phyloP scores from a whole-genome alignment of 2,888 invertebrate species.

The Embidobia sp. region DNA sequence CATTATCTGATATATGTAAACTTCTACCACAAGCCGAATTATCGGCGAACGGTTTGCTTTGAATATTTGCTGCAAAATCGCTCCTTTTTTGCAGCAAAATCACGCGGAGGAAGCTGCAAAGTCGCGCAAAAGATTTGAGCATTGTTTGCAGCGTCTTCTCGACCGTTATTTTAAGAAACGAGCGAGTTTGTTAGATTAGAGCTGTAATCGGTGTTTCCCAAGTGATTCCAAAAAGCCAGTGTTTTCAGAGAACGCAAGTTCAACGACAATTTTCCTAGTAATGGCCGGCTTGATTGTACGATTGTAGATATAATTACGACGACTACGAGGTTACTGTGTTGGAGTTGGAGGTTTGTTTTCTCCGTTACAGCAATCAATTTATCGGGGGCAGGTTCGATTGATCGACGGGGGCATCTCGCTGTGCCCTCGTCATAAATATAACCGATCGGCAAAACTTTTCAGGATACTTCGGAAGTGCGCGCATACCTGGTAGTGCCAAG shows the following conservation, averaged over 20 bases:
- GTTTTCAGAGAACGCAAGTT: conserved; percentile 30
- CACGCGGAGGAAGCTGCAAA: too few relatives aligned
- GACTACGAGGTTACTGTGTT: conserved; percentile 43
- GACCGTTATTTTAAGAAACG: too few relatives aligned
- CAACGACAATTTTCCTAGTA: conserved; percentile 29
- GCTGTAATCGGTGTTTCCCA: too few relatives aligned
- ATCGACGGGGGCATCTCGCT: conserved; percentile 41
- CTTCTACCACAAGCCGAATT: too few relatives aligned
- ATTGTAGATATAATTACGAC: conserved; percentile 36
- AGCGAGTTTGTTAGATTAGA: too few relatives aligned
- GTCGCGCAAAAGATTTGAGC: too few relatives aligned
- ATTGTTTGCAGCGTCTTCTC: too few relatives aligned
- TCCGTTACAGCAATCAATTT: conserved; percentile 31
- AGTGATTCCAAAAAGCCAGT: not conserved
- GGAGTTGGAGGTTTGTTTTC: conserved; percentile 29
- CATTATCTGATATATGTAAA: conserved; percentile 73
- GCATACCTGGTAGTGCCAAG: conserved; percentile 64
- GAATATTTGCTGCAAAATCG: too few relatives aligned
- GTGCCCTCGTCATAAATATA: conserved; percentile 48
- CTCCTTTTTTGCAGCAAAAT: too few relatives aligned
- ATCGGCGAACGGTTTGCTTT: too few relatives aligned
- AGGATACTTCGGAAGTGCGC: conserved; percentile 66
- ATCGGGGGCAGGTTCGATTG: conserved; percentile 25
- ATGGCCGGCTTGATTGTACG: conserved; percentile 14
- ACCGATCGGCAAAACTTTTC: conserved; percentile 62